These are phyloP conservation scores for Oncorhynchus mykiss DNA, from an alignment of 2,113 vertebrate species.

Conservation along the genomic window DNA sequence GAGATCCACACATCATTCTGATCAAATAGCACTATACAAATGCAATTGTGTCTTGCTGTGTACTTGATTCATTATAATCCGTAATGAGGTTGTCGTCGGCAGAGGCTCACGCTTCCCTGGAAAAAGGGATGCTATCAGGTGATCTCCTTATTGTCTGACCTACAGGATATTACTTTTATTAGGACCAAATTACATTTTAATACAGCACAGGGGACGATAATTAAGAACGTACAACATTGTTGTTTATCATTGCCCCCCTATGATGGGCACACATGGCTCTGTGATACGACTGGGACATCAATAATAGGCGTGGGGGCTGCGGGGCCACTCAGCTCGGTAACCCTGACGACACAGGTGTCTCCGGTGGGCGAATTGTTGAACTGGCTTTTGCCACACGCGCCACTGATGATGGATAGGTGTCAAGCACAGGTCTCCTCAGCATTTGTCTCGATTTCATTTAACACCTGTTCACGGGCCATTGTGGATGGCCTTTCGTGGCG, in stretches of 20 bases:
- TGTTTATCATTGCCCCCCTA: conserved; percentile 2
- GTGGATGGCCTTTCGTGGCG: conserved; percentile 15
- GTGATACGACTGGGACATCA: conserved; percentile 5
- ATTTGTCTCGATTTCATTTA: conserved; percentile 37
- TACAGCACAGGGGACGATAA: background rate
- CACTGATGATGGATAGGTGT: conserved; percentile 37
- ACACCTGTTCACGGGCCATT: conserved; percentile 24
- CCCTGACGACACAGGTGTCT: conserved; percentile 16
- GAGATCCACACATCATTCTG: background rate
- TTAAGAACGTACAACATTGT: background rate
- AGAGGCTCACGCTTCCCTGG: background rate
- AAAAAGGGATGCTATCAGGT: background rate
- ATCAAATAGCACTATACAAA: background rate
- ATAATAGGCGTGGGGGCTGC: conserved; percentile 13
- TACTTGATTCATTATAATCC: background rate
- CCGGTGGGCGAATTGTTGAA: conserved; percentile 14
- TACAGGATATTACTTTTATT: conserved; percentile 16
- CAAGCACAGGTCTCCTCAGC: conserved; percentile 28
- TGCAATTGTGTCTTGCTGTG: background rate
- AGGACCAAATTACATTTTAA: conserved; percentile 4
- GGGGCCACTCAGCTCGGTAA: conserved; percentile 17
- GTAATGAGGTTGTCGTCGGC: background rate
- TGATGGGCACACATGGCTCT: background rate
- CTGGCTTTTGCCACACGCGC: conserved; percentile 8
- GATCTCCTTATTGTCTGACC: conserved; percentile 1